Evolutionary conservation across 2,888 invertebrate genomes (phyloP).

Genomic region (Sarcophaga variegata): DNA sequence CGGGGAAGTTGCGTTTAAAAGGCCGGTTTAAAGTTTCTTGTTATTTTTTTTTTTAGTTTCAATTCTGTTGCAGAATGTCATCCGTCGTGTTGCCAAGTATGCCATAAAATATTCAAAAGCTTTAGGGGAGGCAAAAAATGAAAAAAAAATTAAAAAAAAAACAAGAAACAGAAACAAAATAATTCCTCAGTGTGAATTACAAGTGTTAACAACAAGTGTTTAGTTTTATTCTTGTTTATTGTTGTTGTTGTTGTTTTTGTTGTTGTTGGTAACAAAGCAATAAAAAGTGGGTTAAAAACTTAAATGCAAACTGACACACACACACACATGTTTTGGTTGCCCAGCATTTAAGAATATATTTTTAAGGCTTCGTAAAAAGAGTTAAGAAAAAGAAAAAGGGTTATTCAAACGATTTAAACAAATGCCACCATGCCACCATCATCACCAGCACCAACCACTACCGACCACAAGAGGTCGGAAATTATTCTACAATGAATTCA

Average conservation of each 20-base stretch:
- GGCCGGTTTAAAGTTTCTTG: constrained; percentile 53
- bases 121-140: constrained; percentile 6
- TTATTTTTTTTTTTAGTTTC: constrained; percentile 17
- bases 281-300: constrained; percentile 30
- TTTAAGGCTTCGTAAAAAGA: constrained; percentile 52
- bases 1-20: constrained; percentile 11
- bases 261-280: constrained; percentile 4
- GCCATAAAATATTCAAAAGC: constrained; percentile 63
- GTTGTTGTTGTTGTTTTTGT: neutral
- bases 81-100: constrained; percentile 1
- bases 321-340: constrained; percentile 36
- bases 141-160: constrained; percentile 14
- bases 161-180: constrained; percentile 24
- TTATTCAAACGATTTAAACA: constrained; percentile 10
- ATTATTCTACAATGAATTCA: neutral
- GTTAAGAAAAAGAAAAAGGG: neutral
- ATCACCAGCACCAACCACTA: too few species aligned
- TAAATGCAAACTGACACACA: neutral
- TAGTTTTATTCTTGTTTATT: constrained; percentile 17
- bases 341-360: constrained; percentile 20
- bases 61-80: constrained; percentile 35
- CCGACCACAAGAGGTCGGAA: neutral
- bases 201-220: constrained; percentile 64
- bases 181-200: constrained; percentile 46
- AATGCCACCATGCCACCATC: neutral